Evolutionary conservation across 1,140 invertebrate species (phyloP), one percentile per base, ranked within the genome.

Genomic region (Pomacea maculata): DNA sequence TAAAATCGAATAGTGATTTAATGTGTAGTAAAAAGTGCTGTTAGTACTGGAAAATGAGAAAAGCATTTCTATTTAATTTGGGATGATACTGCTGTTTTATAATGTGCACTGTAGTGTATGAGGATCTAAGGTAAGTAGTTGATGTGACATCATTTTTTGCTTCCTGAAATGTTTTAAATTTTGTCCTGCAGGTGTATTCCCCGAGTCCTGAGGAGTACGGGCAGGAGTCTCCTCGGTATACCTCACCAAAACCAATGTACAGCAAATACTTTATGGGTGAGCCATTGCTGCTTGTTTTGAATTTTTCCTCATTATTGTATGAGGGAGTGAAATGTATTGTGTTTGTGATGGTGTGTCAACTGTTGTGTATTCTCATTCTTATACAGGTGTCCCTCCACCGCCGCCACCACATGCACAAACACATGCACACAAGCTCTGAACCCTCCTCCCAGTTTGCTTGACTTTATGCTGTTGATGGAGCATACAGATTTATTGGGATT

Each of bases 181-280:
- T 78, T 82, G 15, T 29, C 61, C 85, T 86, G 0, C 83, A 89
- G 89, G 87, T 90, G 3, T 90, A 90, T 83, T 88, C 89, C 25
- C 87, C 87, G 6, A 87, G 86, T 68, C 86, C 87, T n/a, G 96
- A 97, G 89, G 96, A 97, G 89, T 97, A 97, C 91, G 95, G 94
- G n/a, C 93, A 95, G 90, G 95, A 96, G 88, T 96, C 95, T 17
- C 95, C 95, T 34, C 93, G 96, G 87, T 97, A 96, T 92, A 82
- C 70, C 65, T 97, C 96, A 77, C 95, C 96, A 34, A 96, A 96
- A 89, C 93, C 90, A 70, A 88, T 92, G 86, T 94, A 94, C 90
- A 91, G 91, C 34, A 92, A 93, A 52, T 94, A 95, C 90, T 93
- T 91, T 83, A 91, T 92, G 85, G 92, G 92, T 92, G 88, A 88